These are phyloP conservation scores for Sigmodon hispidus DNA, from an alignment of 2,113 vertebrate species.

Conservation along the genomic window DNA sequence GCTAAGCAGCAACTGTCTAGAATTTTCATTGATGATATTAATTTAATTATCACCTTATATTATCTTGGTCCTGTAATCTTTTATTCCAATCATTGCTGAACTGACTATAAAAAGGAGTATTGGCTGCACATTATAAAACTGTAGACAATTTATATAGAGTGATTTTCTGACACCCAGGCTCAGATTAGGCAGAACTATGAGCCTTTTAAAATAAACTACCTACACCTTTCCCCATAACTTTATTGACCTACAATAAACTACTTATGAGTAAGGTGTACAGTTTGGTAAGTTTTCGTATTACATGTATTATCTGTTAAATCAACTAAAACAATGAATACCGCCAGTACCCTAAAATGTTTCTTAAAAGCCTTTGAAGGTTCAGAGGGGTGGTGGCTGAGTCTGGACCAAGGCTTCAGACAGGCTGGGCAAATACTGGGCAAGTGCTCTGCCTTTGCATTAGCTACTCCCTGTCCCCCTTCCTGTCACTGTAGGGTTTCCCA, in stretches of 20 bases:
- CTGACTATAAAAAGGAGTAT: background rate
- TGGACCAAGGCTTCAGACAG: background rate
- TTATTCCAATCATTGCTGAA: background rate
- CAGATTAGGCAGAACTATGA: background rate
- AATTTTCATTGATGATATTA: background rate
- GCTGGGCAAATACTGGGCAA: background rate
- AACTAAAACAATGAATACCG: background rate
- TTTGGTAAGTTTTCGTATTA: background rate
- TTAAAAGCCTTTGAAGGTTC: background rate
- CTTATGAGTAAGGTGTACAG: background rate
- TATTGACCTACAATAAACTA: background rate
- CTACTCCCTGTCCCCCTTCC: no score
- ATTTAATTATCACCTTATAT: conserved; percentile 29
- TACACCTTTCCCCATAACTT: background rate
- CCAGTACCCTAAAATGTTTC: background rate
- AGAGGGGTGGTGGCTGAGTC: background rate
- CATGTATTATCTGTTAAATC: background rate
- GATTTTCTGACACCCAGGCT: conserved; percentile 19
- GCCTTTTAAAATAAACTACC: background rate
- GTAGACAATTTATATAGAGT: background rate
- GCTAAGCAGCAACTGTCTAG: conserved; percentile 4
- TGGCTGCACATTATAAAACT: background rate
- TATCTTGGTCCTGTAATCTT: background rate
- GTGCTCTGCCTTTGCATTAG: background rate
- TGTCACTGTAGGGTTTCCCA: background rate